phyloP scores from a whole-genome alignment of 2,113 vertebrate species.

The Amblyornis subalaris region DNA sequence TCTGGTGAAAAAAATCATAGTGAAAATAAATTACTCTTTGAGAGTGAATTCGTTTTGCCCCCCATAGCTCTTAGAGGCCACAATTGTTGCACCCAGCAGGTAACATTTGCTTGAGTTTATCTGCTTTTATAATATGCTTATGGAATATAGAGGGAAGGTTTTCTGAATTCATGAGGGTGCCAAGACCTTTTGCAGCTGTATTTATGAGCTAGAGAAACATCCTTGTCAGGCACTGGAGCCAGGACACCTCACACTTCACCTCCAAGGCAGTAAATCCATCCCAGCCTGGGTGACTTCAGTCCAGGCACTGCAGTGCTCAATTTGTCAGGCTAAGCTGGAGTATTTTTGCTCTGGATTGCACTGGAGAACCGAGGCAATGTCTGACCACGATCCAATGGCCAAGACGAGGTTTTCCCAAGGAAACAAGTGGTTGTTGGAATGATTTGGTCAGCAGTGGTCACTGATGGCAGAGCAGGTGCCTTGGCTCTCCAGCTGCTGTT shows the following conservation, averaged over 20 bases:
- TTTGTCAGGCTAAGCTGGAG: fast-evolving
- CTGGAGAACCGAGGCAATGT: neutral
- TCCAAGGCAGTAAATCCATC: neutral
- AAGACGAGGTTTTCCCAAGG: neutral
- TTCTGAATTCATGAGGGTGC: neutral
- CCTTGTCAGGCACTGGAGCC: neutral
- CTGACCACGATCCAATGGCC: fast-evolving
- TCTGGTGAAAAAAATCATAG: neutral
- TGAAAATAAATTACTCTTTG: neutral
- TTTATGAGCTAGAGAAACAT: neutral
- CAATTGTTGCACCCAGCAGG: neutral
- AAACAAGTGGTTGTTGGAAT: fast-evolving
- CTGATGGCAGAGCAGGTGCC: neutral
- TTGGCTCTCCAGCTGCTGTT: neutral
- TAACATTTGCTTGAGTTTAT: neutral
- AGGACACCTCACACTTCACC: neutral
- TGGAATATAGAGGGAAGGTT: neutral
- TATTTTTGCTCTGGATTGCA: neutral
- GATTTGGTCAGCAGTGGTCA: fast-evolving
- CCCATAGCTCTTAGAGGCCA: neutral
- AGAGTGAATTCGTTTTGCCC: neutral
- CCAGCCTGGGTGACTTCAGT: fast-evolving
- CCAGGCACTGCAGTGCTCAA: neutral
- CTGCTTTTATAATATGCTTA: neutral
- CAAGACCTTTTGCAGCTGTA: neutral